Evolutionary conservation across 2,888 invertebrate species (phyloP), one percentile per base, ranked within the genome.

Genomic region (Philonicus albiceps): DNA sequence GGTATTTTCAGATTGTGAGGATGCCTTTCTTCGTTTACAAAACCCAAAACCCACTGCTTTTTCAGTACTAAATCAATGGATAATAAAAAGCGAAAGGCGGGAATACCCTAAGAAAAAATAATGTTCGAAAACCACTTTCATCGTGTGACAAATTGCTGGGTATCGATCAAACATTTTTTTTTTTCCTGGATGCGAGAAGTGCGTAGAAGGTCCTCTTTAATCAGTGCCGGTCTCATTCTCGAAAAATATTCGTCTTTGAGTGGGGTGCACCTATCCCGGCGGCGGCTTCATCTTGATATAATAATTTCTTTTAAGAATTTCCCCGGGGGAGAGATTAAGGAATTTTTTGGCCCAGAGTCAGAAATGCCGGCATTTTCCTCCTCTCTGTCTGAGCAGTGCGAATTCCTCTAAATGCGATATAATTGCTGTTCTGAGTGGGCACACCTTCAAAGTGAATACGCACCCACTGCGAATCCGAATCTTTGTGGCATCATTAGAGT

Each of bases 151-250:
- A 76, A 40, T 76, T 76, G 19, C 13, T 19, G 11, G 8, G 4
- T 76, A 76, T 76, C 76, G 76, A 76, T 76, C 40, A 37, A 76
- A 76, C 76, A n/a, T n/a, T n/a, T 19, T 37, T 34, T 11, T 30
- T 31, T 37, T 34, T 0, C 22, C 64, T 19, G 22, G 22, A 19
- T 64, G 64, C 27, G 3, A 64, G 11, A 53, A 22, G 27, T 64
- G 64, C 1, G 13, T 11, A 64, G 64, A 27, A 64, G 19, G 6
- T 49, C n/a, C 11, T 22, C 27, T 13, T n/a, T 64, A 64, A 64
- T 64, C 22, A 19, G 64, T 64, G 64, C 19, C 27, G 27, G 22
- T 22, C 22, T 64, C 4, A 22, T 3, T 19, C 64, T 27, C 27
- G 22, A 8, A 22, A 64, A 64, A 19, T 22, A 22, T 22, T 64